phyloP scores from a whole-genome alignment of 2,888 invertebrate species.

The Xestia xanthographa region DNA sequence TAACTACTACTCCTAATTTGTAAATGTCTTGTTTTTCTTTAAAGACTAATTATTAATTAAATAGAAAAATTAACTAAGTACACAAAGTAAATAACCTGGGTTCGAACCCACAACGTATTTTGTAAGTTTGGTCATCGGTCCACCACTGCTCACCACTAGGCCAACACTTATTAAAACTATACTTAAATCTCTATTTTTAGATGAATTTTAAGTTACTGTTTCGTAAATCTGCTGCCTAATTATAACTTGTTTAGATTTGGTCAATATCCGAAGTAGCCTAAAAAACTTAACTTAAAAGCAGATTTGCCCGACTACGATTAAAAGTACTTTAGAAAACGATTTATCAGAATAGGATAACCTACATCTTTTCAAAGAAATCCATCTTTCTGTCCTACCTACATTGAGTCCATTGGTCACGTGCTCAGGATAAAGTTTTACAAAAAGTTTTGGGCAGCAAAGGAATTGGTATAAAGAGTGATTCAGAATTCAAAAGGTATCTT shows the following conservation, averaged over 20 bases:
- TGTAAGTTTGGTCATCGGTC: not conserved
- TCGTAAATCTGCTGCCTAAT: not conserved
- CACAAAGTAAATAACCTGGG: not conserved
- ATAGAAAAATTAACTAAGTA: not conserved
- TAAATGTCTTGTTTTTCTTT: not conserved
- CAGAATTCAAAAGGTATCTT: slow-evolving; percentile 39
- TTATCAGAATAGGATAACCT: too few species aligned
- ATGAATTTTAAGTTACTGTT: not conserved
- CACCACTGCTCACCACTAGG: not conserved
- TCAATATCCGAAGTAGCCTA: not conserved
- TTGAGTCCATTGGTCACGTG: slow-evolving; percentile 30
- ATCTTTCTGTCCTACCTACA: not conserved
- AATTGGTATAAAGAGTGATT: slow-evolving; percentile 45
- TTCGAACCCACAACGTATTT: not conserved
- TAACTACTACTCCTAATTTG: too few species aligned
- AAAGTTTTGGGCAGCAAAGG: slow-evolving; percentile 45
- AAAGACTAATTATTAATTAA: not conserved
- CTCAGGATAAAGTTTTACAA: slow-evolving; percentile 23
- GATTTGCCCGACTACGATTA: not conserved
- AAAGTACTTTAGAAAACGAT: not conserved
- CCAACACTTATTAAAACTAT: not conserved
- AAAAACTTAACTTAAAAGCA: not conserved
- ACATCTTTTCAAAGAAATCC: not conserved
- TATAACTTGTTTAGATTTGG: not conserved
- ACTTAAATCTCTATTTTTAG: not conserved